Percentiles rank a stretch among this genome's conserved stretches.
phyloP scores from a whole-genome alignment of 2,888 invertebrate species.

The Agrilus cyanescens region DNA sequence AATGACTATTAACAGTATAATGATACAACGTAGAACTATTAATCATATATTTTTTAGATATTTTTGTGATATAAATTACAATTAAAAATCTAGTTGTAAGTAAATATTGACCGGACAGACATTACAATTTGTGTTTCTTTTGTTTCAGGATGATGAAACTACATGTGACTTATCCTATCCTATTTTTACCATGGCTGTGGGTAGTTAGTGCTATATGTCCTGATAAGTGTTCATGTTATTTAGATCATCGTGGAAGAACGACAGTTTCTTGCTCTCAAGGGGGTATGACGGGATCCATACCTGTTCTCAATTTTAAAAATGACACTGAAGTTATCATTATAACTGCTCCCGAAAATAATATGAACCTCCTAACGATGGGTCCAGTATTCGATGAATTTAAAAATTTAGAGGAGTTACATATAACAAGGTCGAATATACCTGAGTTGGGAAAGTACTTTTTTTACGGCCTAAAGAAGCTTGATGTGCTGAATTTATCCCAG shows the following conservation, averaged over 20 bases:
- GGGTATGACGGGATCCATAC: slow-evolving; percentile 49
- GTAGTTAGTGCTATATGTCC: slow-evolving; percentile 41
- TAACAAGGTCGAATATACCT: slow-evolving; percentile 66
- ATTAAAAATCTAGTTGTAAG: too few relatives aligned
- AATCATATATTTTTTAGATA: too few relatives aligned
- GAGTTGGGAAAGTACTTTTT: slow-evolving; percentile 69
- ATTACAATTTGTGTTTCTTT: slow-evolving; percentile 4
- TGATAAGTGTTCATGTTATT: slow-evolving; percentile 46
- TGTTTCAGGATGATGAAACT: slow-evolving; percentile 11
- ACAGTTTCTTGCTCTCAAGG: slow-evolving; percentile 49
- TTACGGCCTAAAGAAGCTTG: slow-evolving; percentile 53
- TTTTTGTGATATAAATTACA: too few relatives aligned
- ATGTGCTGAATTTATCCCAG: slow-evolving; percentile 53
- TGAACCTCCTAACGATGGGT: slow-evolving; percentile 58
- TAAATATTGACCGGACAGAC: not conserved
- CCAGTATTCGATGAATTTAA: slow-evolving; percentile 48
- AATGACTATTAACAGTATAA: too few relatives aligned
- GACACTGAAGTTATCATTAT: slow-evolving; percentile 54
- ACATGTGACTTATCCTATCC: not conserved
- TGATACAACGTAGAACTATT: too few relatives aligned
- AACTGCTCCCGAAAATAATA: slow-evolving; percentile 47
- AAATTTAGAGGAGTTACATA: slow-evolving; percentile 57
- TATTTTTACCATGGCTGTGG: slow-evolving; percentile 9
- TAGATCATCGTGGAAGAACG: slow-evolving; percentile 45
- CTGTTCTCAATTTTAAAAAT: slow-evolving; percentile 48